Evolutionary conservation across 2,888 invertebrate genomes (phyloP), one percentile per base, ranked within the genome.

Genomic region (Hypomecis atomaria): DNA sequence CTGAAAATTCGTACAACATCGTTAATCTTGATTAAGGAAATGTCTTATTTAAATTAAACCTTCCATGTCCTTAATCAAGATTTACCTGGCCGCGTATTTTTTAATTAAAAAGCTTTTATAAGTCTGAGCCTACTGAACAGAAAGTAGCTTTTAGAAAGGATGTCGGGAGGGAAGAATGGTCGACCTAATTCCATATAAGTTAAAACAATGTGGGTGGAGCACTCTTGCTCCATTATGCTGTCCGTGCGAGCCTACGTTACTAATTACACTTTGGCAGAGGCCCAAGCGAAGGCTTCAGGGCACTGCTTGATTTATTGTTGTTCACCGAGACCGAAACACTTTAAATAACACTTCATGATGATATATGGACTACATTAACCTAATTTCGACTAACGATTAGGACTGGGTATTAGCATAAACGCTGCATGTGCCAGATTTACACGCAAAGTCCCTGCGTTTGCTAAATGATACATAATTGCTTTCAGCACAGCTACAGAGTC

Each of bases 221-320:
- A 81, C 74, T 75, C 74, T 79, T 76, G 78, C 78, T 82, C 84
- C 84, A 86, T 87, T 86, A 87, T 85, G 11, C 65, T 85, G 84
- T 82, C 78, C 81, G 81, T 81, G 70, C 79, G 76, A 79, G 85
- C 81, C 83, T 81, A 78, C 78, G 79, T 81, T 83, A 86, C 87
- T 91, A 90, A 90, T 91, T 90, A 90, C 85, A 78, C 79, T 88
- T 88, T 90, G 90, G 90, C 90, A 82, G 78, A 78, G 75, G 67
- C 82, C 90, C 90, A 90, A 86, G 78, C 75, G 78, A 79, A 72
- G 82, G 81, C 84, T 80, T 74, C 72, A 71, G 81, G 81, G 82
- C 76, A 78, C 78, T 76, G 76, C 82, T 82, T 88, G 88, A 90
- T 90, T 90, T 90, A 90, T 88, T 85, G 83, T 84, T 84, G 82